Evolutionary conservation across 2,797 vertebrate species (phyloP).

Genomic region (Percopsis omiscomaycus): DNA sequence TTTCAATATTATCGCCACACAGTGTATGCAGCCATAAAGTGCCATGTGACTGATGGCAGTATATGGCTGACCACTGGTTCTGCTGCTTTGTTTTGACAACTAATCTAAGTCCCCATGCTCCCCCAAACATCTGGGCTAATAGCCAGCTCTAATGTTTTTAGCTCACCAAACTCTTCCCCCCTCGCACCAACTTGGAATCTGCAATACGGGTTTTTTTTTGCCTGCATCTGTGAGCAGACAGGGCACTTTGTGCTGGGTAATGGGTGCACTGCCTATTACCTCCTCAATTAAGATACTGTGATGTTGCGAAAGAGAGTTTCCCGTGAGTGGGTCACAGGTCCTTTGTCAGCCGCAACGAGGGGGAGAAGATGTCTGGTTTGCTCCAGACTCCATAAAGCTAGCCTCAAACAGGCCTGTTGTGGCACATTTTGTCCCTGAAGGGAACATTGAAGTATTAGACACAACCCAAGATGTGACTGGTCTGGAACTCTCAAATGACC

Average conservation of each 20-base stretch:
- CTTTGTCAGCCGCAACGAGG: constrained; percentile 21
- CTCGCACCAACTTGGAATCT: constrained; percentile 20
- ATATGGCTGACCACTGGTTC: not conserved
- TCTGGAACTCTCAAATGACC: not conserved
- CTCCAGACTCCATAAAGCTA: constrained; percentile 14
- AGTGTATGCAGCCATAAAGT: too few species aligned
- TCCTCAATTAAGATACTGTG: constrained; percentile 12
- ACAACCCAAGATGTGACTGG: constrained; percentile 3
- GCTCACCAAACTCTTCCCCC: constrained; percentile 11
- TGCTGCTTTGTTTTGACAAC: constrained; percentile 40
- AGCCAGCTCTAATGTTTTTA: not conserved
- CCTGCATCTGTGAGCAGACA: constrained; percentile 13
- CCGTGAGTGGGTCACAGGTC: constrained; percentile 6
- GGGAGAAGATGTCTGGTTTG: constrained; percentile 18
- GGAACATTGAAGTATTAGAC: constrained; percentile 17
- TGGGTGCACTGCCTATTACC: constrained; percentile 30
- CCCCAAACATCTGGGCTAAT: constrained; percentile 17
- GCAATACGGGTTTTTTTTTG: not conserved
- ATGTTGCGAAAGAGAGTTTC: constrained; percentile 2
- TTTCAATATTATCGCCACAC: too few species aligned
- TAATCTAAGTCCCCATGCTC: constrained; percentile 36
- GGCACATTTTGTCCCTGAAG: constrained; percentile 42
- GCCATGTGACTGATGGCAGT: too few species aligned
- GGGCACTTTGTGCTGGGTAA: constrained; percentile 45
- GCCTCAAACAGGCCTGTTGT: constrained; percentile 16